These are phyloP conservation scores for Cordilura impudica DNA, from an alignment of 2,888 invertebrate genomes.

Conservation along the genomic window DNA sequence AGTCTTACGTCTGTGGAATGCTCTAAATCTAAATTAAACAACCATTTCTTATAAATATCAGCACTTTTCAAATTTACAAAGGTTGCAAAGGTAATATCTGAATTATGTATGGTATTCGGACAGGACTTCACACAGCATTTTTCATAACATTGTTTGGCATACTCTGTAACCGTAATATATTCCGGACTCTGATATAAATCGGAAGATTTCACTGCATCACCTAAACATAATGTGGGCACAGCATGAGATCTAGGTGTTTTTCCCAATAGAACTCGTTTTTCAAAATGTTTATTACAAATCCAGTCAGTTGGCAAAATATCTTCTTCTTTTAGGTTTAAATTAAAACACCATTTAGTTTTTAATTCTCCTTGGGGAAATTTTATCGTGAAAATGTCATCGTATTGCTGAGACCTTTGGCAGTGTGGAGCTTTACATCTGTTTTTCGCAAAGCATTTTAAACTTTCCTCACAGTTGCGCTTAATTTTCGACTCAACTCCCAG, in stretches of 20 bases:
- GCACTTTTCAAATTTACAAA: slow-evolving; percentile 63
- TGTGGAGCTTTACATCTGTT: slow-evolving; percentile 51
- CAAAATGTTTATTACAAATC: slow-evolving; percentile 71
- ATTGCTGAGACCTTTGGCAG: slow-evolving; percentile 49
- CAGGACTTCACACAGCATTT: slow-evolving; percentile 67
- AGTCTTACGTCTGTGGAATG: slow-evolving; percentile 31
- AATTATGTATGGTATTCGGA: slow-evolving; percentile 43
- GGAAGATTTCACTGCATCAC: slow-evolving; percentile 50
- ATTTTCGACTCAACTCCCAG: slow-evolving; percentile 41
- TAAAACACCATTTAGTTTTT: slow-evolving; percentile 68
- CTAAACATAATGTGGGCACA: slow-evolving; percentile 69
- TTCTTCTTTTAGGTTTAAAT: slow-evolving; percentile 58
- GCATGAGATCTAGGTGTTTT: slow-evolving; percentile 60
- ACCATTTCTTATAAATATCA: slow-evolving; percentile 66
- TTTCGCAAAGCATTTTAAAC: neutral
- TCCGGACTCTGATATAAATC: neutral
- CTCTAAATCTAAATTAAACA: slow-evolving; percentile 65
- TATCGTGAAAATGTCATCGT: slow-evolving; percentile 53
- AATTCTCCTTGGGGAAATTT: slow-evolving; percentile 57
- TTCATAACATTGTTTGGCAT: neutral
- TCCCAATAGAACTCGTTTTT: slow-evolving; percentile 65
- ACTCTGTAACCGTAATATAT: neutral
- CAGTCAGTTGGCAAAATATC: slow-evolving; percentile 38
- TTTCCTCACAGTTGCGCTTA: neutral
- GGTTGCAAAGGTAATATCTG: slow-evolving; percentile 54